These are phyloP conservation scores for Spodoptera littoralis DNA, from an alignment of 2,888 invertebrate species.

Conservation along the genomic window DNA sequence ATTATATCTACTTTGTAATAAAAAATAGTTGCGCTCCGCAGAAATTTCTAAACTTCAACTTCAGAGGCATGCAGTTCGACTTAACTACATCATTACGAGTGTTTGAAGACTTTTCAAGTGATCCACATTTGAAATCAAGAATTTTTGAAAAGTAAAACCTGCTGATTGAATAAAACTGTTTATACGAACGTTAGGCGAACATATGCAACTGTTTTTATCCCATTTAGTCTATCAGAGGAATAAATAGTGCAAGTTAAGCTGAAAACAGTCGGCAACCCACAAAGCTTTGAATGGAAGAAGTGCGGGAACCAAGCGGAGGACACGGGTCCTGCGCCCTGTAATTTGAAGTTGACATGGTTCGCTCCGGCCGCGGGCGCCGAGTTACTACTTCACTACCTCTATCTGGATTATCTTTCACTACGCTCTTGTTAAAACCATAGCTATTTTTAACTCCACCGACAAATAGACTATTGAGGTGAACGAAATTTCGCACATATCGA, in stretches of 20 bases:
- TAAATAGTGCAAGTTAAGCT: slow-evolving; percentile 76
- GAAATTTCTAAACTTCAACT: slow-evolving; percentile 44
- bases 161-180: slow-evolving; percentile 50
- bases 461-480: slow-evolving; percentile 30
- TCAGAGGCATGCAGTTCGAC: slow-evolving; percentile 42
- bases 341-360: slow-evolving; percentile 75
- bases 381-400: slow-evolving; percentile 29
- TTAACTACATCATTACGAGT: slow-evolving; percentile 52
- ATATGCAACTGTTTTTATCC: slow-evolving; percentile 61
- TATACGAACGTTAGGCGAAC: slow-evolving; percentile 46
- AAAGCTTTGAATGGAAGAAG: slow-evolving; percentile 76
- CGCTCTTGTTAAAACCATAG: slow-evolving; percentile 25
- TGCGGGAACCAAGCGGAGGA: slow-evolving; percentile 62
- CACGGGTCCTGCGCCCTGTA: slow-evolving; percentile 72
- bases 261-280: slow-evolving; percentile 71
- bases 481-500: slow-evolving; percentile 24
- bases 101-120: slow-evolving; percentile 50
- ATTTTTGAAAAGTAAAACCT: slow-evolving; percentile 42
- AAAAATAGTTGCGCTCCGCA: slow-evolving; percentile 38
- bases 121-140: slow-evolving; percentile 35
- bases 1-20: slow-evolving; percentile 47
- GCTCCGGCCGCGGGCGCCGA: slow-evolving; percentile 38
- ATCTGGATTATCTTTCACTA: slow-evolving; percentile 45
- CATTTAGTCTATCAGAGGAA: slow-evolving; percentile 68
- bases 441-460: slow-evolving; percentile 35